These are phyloP conservation scores for Antechinus stuartii DNA, from an alignment of 2,113 vertebrate species.

Conservation along the genomic window DNA sequence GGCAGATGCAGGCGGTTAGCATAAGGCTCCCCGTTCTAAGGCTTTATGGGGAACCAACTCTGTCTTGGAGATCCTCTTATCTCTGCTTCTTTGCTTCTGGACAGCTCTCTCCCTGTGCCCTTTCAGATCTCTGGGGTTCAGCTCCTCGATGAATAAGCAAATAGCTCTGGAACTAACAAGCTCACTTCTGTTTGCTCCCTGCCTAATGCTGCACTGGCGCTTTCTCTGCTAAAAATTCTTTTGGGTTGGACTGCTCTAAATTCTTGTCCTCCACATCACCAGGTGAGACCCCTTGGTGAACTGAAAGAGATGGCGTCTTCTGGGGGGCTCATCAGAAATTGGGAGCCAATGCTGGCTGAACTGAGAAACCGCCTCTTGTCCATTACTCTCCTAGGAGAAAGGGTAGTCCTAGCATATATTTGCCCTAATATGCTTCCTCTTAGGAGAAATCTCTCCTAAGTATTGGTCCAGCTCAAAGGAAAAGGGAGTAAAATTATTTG, in stretches of 20 bases:
- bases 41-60: neutral
- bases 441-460: neutral
- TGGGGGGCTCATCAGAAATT: neutral
- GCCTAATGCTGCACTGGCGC: slow-evolving; percentile 31
- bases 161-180: slow-evolving; percentile 46
- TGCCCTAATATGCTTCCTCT: fast-evolving
- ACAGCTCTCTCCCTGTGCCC: neutral
- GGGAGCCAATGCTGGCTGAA: neutral
- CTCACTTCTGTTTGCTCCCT: slow-evolving; percentile 40
- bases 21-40: neutral
- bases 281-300: neutral
- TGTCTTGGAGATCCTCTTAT: neutral
- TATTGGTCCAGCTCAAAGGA: neutral
- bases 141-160: slow-evolving; percentile 39
- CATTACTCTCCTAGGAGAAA: neutral
- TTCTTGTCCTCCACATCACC: neutral
- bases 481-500: neutral
- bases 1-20: neutral
- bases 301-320: neutral
- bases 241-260: slow-evolving; percentile 33
- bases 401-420: neutral
- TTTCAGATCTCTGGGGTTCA: neutral
- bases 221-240: slow-evolving; percentile 56
- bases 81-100: fast-evolving
- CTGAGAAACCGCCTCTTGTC: neutral